Percentiles rank a stretch among this genome's conserved stretches.
Evolutionary conservation across 1,140 invertebrate species (phyloP).

Genomic region (Macrobrachium nipponense): DNA sequence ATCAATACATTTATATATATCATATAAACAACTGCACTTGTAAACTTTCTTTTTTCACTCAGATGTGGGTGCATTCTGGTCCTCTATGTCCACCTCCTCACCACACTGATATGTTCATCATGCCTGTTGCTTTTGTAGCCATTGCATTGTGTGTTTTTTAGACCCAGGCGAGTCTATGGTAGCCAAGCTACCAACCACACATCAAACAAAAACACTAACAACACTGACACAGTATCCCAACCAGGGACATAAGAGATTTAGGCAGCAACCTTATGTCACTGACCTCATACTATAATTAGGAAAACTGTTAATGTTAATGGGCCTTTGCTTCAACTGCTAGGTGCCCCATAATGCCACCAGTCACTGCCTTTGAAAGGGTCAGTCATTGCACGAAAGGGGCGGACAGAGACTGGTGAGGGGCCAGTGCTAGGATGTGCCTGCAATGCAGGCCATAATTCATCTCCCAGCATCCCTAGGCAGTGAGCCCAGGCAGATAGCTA

Average conservation of each 20-base stretch:
- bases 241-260: constrained; percentile 16
- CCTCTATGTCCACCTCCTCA: constrained; percentile 16
- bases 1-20: not conserved
- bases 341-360: constrained; percentile 23
- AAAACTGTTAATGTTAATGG: constrained; percentile 3
- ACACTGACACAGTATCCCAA: constrained; percentile 35
- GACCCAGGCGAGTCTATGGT: constrained; percentile 18
- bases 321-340: not conserved
- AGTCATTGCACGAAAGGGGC: constrained; percentile 37
- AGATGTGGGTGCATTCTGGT: constrained; percentile 4
- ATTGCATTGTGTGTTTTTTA: constrained; percentile 17
- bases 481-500: constrained; percentile 41
- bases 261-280: constrained; percentile 9
- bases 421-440: constrained; percentile 8
- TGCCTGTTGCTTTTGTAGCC: constrained; percentile 34
- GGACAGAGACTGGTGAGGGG: constrained; percentile 15
- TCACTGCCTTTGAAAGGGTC: constrained; percentile 20
- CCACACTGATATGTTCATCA: constrained; percentile 38
- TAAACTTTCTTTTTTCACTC: not conserved
- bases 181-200: constrained; percentile 32
- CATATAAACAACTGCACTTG: too few relatives aligned
- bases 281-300: not conserved
- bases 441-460: constrained; percentile 3
- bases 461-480: constrained; percentile 18
- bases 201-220: constrained; percentile 27